A percentile compares a stretch with the other conserved stretches of the same genome.
Evolutionary conservation across 2,797 vertebrate species (phyloP).

Genomic region (Strix occidentalis): DNA sequence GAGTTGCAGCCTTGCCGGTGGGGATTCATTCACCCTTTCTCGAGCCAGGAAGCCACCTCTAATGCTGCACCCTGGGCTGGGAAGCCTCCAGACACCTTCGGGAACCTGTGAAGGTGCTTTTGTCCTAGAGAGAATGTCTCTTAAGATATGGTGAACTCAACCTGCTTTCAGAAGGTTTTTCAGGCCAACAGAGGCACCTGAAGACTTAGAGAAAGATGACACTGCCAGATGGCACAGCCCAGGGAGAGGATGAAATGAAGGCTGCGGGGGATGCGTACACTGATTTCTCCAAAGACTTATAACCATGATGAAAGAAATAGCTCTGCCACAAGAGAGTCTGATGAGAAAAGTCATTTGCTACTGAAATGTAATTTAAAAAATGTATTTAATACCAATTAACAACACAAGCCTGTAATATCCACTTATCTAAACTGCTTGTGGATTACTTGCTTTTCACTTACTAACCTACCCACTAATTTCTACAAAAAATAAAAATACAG

Average conservation of each 20-base stretch:
- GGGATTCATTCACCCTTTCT: constrained; percentile 6
- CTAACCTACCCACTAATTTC: constrained; percentile 48
- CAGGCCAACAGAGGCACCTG: constrained; percentile 31
- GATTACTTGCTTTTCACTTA: constrained; percentile 56
- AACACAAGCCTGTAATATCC: constrained; percentile 50
- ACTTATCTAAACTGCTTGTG: constrained; percentile 66
- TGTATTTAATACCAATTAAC: constrained; percentile 58
- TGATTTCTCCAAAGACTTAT: constrained; percentile 61
- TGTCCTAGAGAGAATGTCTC: neutral
- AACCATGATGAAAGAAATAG: constrained; percentile 35
- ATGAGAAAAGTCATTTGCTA: constrained; percentile 57
- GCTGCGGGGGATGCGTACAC: constrained; percentile 12
- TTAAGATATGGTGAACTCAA: neutral
- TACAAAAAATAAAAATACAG: constrained; percentile 48
- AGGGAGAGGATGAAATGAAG: constrained; percentile 40
- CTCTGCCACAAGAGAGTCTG: constrained; percentile 66
- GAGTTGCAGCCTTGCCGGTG: neutral
- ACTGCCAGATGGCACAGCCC: constrained; percentile 13
- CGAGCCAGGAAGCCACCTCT: neutral
- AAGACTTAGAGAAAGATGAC: constrained; percentile 27
- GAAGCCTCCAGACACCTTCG: neutral
- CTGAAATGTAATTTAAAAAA: constrained; percentile 56
- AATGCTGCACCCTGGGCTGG: neutral
- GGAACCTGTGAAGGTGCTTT: neutral
- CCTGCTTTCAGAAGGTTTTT: constrained; percentile 21